phyloP scores from a whole-genome alignment of 2,888 invertebrate genomes.

The Nemotelus pantherinus region DNA sequence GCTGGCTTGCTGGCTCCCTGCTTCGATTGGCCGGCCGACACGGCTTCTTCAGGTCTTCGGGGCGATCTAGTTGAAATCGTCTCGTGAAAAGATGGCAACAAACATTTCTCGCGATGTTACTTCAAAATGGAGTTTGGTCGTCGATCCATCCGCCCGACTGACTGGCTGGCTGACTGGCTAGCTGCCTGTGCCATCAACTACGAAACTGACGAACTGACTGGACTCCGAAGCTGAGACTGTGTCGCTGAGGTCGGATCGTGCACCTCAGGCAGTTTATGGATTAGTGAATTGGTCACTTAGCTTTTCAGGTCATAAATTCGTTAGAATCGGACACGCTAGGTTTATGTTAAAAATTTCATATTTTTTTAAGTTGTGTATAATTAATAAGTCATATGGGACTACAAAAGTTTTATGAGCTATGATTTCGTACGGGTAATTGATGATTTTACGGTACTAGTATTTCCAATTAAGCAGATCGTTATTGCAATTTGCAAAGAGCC shows the following conservation, averaged over 20 bases:
- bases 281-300: conserved; percentile 26
- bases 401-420: background rate
- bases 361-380: conserved; percentile 10
- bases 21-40: background rate
- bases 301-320: conserved; percentile 35
- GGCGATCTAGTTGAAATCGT: conserved; percentile 18
- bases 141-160: too few relatives aligned
- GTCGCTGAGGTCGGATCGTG: conserved; percentile 42
- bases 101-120: conserved; percentile 7
- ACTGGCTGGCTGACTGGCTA: too few relatives aligned
- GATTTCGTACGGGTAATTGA: background rate
- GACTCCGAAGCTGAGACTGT: background rate
- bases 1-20: background rate
- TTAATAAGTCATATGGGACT: conserved; percentile 15
- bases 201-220: conserved; percentile 18
- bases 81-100: background rate
- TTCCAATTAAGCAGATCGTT: background rate
- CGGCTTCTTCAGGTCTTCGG: conserved; percentile 4
- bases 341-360: conserved; percentile 14
- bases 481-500: background rate
- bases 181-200: too few relatives aligned
- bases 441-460: background rate
- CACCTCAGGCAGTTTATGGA: conserved; percentile 28
- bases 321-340: conserved; percentile 21
- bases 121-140: conserved; percentile 23